Percentiles rank a stretch among this genome's conserved stretches.
Conservation (phyloP, 2,797 vertebrate species). For the Gymnocypris eckloni region DNA sequence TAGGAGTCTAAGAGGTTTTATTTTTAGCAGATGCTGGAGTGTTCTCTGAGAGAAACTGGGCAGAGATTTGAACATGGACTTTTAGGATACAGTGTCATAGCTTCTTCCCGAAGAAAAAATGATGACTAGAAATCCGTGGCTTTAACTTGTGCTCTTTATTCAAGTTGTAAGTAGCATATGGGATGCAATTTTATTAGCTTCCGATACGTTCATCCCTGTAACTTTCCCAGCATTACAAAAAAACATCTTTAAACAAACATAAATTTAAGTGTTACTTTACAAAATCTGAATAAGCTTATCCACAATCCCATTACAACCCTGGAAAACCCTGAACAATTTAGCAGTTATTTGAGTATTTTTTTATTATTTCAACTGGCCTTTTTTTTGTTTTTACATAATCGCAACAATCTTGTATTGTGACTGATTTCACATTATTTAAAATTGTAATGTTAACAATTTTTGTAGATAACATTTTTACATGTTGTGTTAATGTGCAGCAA, state of each 20-base stretch:
- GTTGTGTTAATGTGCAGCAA: not conserved
- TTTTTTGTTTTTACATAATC: not conserved
- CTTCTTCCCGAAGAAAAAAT: not conserved
- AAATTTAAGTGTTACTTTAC: not conserved
- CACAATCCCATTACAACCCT: not conserved
- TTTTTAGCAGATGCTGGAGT: conserved; percentile 49
- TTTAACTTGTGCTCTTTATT: not conserved
- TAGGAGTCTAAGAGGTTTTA: conserved; percentile 53
- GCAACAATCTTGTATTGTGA: not conserved
- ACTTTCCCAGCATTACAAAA: conserved; percentile 2
- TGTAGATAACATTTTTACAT: not conserved
- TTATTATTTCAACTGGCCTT: not conserved
- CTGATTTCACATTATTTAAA: not conserved
- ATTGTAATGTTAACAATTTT: not conserved
- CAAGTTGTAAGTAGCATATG: not conserved
- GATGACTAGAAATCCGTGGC: conserved; percentile 4
- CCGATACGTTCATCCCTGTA: not conserved
- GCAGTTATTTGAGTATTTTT: not conserved
- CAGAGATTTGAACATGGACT: not conserved
- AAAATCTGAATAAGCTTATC: not conserved
- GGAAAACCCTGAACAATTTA: not conserved
- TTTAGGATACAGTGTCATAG: not conserved
- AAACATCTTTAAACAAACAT: not conserved
- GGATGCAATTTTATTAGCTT: not conserved
- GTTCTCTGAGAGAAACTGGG: conserved; percentile 5